phyloP scores from a whole-genome alignment of 92 coral and sea anemone species.

The Pocillopora meandrina region DNA sequence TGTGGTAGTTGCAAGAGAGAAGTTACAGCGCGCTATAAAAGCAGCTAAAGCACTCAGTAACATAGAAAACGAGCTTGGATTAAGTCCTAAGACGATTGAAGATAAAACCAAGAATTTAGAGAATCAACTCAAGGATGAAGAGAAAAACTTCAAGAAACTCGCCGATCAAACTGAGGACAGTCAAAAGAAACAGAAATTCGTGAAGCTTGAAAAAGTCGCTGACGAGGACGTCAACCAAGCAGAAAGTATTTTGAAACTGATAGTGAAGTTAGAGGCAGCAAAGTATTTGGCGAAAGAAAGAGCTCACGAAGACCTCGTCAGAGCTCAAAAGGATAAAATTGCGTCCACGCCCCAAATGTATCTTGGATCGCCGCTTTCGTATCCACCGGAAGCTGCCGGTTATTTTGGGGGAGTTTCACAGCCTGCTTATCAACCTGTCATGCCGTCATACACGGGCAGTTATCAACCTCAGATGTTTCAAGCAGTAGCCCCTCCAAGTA shows the following conservation, averaged over 20 bases:
- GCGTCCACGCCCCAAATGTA: conserved; percentile 40
- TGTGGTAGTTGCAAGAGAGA: conserved; percentile 67
- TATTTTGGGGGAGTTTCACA: conserved; percentile 27
- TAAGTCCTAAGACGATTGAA: conserved; percentile 66
- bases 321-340: conserved; percentile 61
- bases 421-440: conserved; percentile 41
- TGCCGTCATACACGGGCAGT: conserved; percentile 19
- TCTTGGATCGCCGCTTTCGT: conserved; percentile 10
- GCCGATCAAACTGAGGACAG: conserved; percentile 47
- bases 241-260: conserved; percentile 68
- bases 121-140: conserved; percentile 52
- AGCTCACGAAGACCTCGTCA: conserved; percentile 67
- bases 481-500: conserved; percentile 18
- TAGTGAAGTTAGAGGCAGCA: conserved; percentile 82
- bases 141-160: conserved; percentile 56
- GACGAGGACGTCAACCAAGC: conserved; percentile 75
- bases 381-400: conserved; percentile 16
- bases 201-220: conserved; percentile 64
- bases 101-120: conserved; percentile 74
- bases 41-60: conserved; percentile 80
- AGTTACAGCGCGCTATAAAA: conserved; percentile 59
- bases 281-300: conserved; percentile 78
- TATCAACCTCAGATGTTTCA: conserved; percentile 34
- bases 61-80: conserved; percentile 76
- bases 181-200: conserved; percentile 43